Conservation (phyloP, 2,113 vertebrate species). For the Gasterosteus nipponicus region DNA sequence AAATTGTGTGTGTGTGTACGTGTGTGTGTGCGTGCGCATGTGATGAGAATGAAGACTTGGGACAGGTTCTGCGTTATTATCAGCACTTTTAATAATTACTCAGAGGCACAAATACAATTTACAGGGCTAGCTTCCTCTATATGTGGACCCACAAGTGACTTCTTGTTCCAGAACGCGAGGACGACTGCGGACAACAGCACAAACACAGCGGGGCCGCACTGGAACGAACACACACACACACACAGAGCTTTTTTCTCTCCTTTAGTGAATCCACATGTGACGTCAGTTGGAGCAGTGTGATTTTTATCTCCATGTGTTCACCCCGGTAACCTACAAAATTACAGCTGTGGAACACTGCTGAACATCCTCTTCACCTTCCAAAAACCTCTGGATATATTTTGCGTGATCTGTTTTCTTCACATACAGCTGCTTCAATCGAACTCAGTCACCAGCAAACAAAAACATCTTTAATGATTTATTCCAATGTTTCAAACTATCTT, state of each 20-base stretch:
- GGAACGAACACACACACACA: constrained; percentile 5
- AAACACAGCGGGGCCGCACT: constrained; percentile 6
- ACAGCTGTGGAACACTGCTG: constrained; percentile 38
- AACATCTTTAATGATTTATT: constrained; percentile 36
- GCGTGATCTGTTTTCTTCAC: constrained; percentile 14
- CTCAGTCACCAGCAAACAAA: constrained; percentile 42
- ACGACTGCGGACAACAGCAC: constrained; percentile 41
- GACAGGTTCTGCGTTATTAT: constrained; percentile 36
- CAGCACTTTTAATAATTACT: constrained; percentile 80
- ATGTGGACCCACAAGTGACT: constrained; percentile 56
- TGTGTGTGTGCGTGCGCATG: no score
- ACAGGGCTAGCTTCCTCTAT: constrained; percentile 70
- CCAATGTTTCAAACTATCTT: constrained; percentile 24
- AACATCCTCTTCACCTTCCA: constrained; percentile 3
- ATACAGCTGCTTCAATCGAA: constrained; percentile 42
- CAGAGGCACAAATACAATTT: constrained; percentile 78
- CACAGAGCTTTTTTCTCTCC: neutral
- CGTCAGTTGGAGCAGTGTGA: constrained; percentile 31
- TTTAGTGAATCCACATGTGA: constrained; percentile 8
- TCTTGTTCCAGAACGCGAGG: constrained; percentile 49
- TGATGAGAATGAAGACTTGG: neutral
- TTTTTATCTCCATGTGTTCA: constrained; percentile 11
- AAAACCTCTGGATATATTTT: neutral
- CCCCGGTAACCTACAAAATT: constrained; percentile 39
- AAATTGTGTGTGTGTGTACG: neutral